Evolutionary conservation across 2,888 invertebrate species (phyloP).

Genomic region (Gastrophysa polygoni): DNA sequence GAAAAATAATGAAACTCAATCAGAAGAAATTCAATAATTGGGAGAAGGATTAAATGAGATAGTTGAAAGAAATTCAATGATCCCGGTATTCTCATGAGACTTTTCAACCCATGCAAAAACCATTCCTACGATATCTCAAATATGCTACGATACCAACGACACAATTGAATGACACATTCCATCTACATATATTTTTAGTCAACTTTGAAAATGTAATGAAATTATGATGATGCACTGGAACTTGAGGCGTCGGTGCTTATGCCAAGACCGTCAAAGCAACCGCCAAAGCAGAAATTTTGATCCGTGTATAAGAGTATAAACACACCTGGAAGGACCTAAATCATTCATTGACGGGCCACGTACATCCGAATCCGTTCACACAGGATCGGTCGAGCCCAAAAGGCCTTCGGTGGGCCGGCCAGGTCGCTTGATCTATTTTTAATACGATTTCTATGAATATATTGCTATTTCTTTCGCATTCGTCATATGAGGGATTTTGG

Average conservation of each 20-base stretch:
- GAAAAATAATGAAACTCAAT: too few species aligned
- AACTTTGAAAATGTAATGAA: neutral
- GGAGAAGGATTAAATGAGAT: too few species aligned
- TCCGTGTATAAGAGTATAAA: conserved; percentile 55
- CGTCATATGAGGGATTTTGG: conserved; percentile 4
- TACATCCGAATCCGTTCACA: conserved; percentile 10
- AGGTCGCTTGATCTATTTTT: conserved; percentile 25
- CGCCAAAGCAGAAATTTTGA: conserved; percentile 53
- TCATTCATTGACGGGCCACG: conserved; percentile 52
- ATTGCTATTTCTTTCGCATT: conserved; percentile 18
- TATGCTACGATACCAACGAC: too few species aligned
- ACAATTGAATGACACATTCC: too few species aligned
- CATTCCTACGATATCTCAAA: too few species aligned
- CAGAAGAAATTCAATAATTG: too few species aligned
- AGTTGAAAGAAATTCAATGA: too few species aligned
- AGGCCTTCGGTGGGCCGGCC: conserved; percentile 4
- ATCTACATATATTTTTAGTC: too few species aligned
- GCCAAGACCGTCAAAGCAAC: conserved; percentile 49
- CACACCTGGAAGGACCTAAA: conserved; percentile 57
- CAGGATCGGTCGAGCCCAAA: conserved; percentile 21
- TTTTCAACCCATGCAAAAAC: too few species aligned
- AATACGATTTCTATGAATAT: conserved; percentile 23
- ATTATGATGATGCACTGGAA: too few species aligned
- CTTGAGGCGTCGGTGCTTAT: conserved; percentile 17
- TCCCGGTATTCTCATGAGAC: too few species aligned